Base-by-base conservation (phyloP, 2,113 vertebrate genomes). In the Mellivora capensis region DNA sequence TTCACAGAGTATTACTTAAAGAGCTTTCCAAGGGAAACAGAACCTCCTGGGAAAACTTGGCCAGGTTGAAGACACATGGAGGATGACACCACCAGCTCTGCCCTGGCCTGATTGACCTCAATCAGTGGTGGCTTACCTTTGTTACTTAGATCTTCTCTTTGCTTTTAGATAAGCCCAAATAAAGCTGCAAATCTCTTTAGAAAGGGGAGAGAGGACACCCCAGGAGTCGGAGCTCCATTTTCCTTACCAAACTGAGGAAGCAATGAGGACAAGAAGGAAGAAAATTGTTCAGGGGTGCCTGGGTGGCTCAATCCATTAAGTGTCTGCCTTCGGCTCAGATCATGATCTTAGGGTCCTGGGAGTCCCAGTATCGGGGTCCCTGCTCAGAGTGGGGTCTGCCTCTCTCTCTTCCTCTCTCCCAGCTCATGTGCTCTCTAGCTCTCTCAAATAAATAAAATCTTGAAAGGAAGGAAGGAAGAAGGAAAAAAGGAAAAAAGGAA, bases 111-210 rank as follows among this genome's bases (percentile, higher is more conserved):
- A 57, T 7, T 37, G 77, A 81, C 76, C 64, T 90, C 96, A 31
- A 34, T 25, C n/a, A 14, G 52, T 39, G 69, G 77, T 72, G 83
- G 87, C 77, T 94, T 86, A 77, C 85, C 80, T 72, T 61, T 59
- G 64, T 86, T 37, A 59, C 81, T 54, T 57, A 93, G 91, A 90
- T 59, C 42, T 91, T 81, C 57, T 67, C 94, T 96, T 54, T 93
- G 14, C 77, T 91, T 76, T 69, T 7, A 49, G 69, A 77, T 92
- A 61, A 96, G 87, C 81, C 90, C 39, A 54, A 79, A 69, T 95
- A 94, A 97, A 96, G 80, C 94, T 96, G 94, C 93, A 97, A 97
- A 12, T 83, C 69, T 97, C 95, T 93, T 97, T 82, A 97, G 92
- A 90, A 39, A 94, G 72, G 61, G 37, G 9, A 87, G 47, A 87